Evolutionary conservation across 2,113 vertebrate genomes (phyloP).

Genomic region (Poeciliopsis occidentalis): DNA sequence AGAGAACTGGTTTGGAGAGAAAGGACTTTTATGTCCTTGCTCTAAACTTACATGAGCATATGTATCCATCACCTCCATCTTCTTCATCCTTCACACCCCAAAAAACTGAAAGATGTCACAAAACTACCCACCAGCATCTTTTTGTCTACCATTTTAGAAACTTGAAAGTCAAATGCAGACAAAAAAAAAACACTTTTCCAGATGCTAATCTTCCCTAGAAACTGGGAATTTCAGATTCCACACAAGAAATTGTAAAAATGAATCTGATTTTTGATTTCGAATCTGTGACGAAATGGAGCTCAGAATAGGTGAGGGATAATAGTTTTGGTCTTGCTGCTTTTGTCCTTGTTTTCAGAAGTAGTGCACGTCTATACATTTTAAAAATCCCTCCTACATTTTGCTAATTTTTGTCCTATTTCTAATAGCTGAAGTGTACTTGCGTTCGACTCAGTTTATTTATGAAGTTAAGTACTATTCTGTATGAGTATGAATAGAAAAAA

Average conservation of each 20-base stretch:
- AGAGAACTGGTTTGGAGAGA: slow-evolving; percentile 55
- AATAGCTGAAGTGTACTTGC: slow-evolving; percentile 62
- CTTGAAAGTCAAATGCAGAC: slow-evolving; percentile 56
- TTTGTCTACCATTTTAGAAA: slow-evolving; percentile 57
- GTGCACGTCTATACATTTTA: slow-evolving; percentile 61
- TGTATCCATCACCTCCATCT: slow-evolving; percentile 27
- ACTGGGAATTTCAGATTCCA: slow-evolving; percentile 56
- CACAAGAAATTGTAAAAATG: slow-evolving; percentile 36
- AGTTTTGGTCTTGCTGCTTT: slow-evolving; percentile 64
- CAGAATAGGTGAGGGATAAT: slow-evolving; percentile 35
- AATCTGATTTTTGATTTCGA: slow-evolving; percentile 56
- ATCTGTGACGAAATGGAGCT: slow-evolving; percentile 41
- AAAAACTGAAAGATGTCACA: slow-evolving; percentile 70
- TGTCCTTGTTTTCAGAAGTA: slow-evolving; percentile 57
- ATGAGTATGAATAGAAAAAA: slow-evolving; percentile 69
- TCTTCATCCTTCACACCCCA: slow-evolving; percentile 35
- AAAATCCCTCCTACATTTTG: slow-evolving; percentile 36
- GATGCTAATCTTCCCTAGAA: slow-evolving; percentile 45
- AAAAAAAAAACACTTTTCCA: slow-evolving; percentile 36
- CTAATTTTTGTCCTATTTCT: slow-evolving; percentile 60
- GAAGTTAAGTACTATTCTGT: slow-evolving; percentile 58
- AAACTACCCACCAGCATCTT: slow-evolving; percentile 74
- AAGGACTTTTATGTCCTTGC: slow-evolving; percentile 2
- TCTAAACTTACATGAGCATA: slow-evolving; percentile 18
- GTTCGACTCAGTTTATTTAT: slow-evolving; percentile 66